Evolutionary conservation across 2,888 invertebrate genomes (phyloP).

Genomic region (Acronicta alni): DNA sequence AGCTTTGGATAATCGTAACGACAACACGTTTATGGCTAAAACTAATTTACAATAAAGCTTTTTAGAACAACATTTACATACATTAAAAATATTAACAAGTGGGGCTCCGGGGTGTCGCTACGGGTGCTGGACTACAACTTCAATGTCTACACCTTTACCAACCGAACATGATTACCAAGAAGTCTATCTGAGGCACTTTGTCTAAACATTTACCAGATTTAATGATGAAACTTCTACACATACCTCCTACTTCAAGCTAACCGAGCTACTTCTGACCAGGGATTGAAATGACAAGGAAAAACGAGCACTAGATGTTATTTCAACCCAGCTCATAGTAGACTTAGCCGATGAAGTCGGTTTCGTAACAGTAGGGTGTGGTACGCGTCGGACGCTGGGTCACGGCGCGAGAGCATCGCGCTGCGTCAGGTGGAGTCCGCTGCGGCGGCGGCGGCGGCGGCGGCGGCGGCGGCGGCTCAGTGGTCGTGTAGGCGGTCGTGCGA

Average conservation of each 20-base stretch:
- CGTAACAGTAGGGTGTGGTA: slow-evolving; percentile 20
- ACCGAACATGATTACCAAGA: slow-evolving; percentile 49
- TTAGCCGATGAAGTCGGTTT: slow-evolving; percentile 14
- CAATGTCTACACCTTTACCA: slow-evolving; percentile 33
- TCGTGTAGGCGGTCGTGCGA: slow-evolving; percentile 90
- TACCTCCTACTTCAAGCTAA: slow-evolving; percentile 39
- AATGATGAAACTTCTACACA: slow-evolving; percentile 46
- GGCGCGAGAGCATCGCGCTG: slow-evolving; percentile 9
- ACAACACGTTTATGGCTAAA: slow-evolving; percentile 80
- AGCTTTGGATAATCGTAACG: slow-evolving; percentile 86
- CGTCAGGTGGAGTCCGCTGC: slow-evolving; percentile 4
- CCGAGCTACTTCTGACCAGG: slow-evolving; percentile 21
- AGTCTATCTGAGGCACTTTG: slow-evolving; percentile 58
- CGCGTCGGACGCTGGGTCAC: slow-evolving; percentile 7
- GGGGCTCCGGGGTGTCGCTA: slow-evolving; percentile 63
- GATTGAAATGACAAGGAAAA: slow-evolving; percentile 14
- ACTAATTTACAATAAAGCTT: slow-evolving; percentile 88
- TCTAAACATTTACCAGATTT: slow-evolving; percentile 35
- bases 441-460: slow-evolving; percentile 39
- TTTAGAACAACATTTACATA: slow-evolving; percentile 86
- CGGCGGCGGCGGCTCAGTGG: slow-evolving; percentile 74
- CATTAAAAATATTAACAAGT: slow-evolving; percentile 78
- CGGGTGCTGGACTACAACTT: slow-evolving; percentile 55
- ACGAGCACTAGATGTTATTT: slow-evolving; percentile 25
- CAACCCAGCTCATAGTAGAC: slow-evolving; percentile 22